Base-by-base conservation (phyloP, 2,888 invertebrate species). In the Campoplex nolae region DNA sequence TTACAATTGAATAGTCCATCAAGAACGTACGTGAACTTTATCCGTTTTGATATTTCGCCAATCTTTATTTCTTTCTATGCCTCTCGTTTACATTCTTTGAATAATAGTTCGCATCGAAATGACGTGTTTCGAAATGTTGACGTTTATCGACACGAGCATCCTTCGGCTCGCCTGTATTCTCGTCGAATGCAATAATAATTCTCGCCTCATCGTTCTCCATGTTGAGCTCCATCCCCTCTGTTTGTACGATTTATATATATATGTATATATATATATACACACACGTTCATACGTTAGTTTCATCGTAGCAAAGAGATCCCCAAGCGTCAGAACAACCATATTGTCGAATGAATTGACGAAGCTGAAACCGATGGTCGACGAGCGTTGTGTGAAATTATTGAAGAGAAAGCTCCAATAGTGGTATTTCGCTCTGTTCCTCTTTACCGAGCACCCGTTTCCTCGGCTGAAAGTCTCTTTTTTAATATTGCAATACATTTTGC, bases 381-480 rank as follows among this genome's bases (percentile, higher is more conserved):
- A 77, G 76, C 79, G 85, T 88, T 87, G 86, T 86, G 80, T 86
- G 89, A 83, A 90, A 89, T 89, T 89, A 90, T 89, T 85, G 88
- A 88, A 81, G 85, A 82, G 83, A 87, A 88, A 88, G 85, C 86
- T 84, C 35, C 35, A 82, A 54, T 11, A 42, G 23, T 74, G 56
- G 83, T 58, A 77, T 83, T 85, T 80, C 82, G 78, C 88, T 71
- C 82, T n/a, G 32, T 58, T 28, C 56, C 56, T 58, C 58, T 58
- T 58, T 58, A 28, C 58, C 28, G 11, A 13, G 58, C 32, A 28
- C 71, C 71, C 16, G 51, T 71, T 23, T 6, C 42, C 42, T 38
- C 45, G 42, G 42, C n/a, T 45, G 68, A 68, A 6, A 45, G 23
- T 45, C 42, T 68, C 68, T 68, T 23, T 68, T 45, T 68, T 45